phyloP scores from a whole-genome alignment of 1,140 invertebrate genomes.

The Micrasema minimum region DNA sequence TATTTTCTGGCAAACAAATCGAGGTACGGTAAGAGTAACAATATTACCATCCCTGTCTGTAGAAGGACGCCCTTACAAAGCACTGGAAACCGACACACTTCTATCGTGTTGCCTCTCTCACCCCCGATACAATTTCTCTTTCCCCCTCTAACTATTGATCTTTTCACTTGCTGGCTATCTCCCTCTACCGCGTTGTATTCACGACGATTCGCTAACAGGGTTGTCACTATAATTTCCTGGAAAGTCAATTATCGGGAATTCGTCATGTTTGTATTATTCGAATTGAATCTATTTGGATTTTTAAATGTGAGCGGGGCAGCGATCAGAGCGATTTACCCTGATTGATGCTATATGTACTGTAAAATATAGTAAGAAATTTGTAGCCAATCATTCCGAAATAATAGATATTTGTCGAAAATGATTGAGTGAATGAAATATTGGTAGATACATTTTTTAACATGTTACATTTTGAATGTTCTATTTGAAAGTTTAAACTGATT shows the following conservation, averaged over 20 bases:
- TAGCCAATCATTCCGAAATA: too few relatives aligned
- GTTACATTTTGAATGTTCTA: too few relatives aligned
- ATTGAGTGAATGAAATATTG: too few relatives aligned
- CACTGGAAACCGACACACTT: constrained; percentile 2
- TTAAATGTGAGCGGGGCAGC: too few relatives aligned
- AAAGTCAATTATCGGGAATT: neutral
- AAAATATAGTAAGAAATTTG: too few relatives aligned
- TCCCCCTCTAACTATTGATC: constrained; percentile 31
- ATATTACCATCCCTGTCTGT: neutral
- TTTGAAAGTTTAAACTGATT: too few relatives aligned
- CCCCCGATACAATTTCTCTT: constrained; percentile 5
- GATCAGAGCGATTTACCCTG: too few relatives aligned
- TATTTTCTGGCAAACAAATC: constrained; percentile 11
- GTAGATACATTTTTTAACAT: too few relatives aligned
- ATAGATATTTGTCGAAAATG: too few relatives aligned
- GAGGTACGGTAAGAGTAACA: constrained; percentile 9
- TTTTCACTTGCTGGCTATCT: constrained; percentile 8
- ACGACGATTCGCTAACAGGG: constrained; percentile 20
- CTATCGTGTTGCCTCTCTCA: neutral
- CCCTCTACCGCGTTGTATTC: constrained; percentile 22
- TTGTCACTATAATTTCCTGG: constrained; percentile 2
- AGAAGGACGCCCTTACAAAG: constrained; percentile 4
- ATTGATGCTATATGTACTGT: too few relatives aligned
- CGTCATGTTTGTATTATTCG: too few relatives aligned
- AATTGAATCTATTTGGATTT: too few relatives aligned